These are phyloP conservation scores for Rhizomys pruinosus DNA, from an alignment of 2,113 vertebrate species.

Conservation along the genomic window DNA sequence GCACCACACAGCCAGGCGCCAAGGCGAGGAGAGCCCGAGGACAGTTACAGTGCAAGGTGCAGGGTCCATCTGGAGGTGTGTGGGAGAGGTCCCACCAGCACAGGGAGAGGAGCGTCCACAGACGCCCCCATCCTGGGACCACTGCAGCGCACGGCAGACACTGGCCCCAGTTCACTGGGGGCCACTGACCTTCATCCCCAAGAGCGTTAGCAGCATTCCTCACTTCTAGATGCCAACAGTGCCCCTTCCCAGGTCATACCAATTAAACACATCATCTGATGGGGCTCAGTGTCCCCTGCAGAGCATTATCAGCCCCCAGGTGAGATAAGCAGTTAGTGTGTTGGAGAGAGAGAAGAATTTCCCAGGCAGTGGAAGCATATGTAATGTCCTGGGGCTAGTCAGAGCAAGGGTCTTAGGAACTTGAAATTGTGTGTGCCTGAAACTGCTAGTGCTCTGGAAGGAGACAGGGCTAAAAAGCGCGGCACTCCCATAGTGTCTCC, in stretches of 20 bases:
- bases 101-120: background rate
- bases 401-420: background rate
- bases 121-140: accelerated
- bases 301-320: background rate
- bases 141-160: accelerated
- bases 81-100: background rate
- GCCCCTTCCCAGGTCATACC: background rate
- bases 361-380: background rate
- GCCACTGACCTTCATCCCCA: background rate
- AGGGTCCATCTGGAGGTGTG: background rate
- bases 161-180: background rate
- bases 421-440: background rate
- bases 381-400: background rate
- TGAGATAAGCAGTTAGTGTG: background rate
- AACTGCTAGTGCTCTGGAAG: background rate
- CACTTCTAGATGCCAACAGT: background rate
- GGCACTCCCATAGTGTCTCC: background rate
- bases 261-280: background rate
- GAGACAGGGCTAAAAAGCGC: background rate
- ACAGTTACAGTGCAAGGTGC: no score
- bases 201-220: background rate
- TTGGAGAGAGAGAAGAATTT: background rate
- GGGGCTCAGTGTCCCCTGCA: background rate
- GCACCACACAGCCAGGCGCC: background rate
- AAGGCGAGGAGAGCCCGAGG: background rate